Conservation (phyloP, 1,140 invertebrate species). For the Drepana arcuata region DNA sequence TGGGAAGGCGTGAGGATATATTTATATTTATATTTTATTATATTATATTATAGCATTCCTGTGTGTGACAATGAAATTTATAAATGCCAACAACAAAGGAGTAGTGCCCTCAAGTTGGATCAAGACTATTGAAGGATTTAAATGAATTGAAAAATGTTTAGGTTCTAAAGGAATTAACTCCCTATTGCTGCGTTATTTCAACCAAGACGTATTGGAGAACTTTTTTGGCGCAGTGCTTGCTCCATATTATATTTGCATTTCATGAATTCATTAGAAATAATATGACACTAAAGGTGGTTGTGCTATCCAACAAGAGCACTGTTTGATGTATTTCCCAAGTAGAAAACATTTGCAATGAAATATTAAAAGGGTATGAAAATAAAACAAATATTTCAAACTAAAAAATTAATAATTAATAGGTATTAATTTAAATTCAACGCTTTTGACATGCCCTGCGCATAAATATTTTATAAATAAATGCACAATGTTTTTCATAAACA, state of each 20-base stretch:
- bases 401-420: conserved; percentile 2
- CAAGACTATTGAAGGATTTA: conserved; percentile 26
- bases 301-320: conserved; percentile 11
- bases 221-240: conserved; percentile 18
- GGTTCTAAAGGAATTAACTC: no score
- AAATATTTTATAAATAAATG: conserved; percentile 10
- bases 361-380: conserved; percentile 4
- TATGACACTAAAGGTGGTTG: conserved; percentile 14
- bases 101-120: conserved; percentile 28
- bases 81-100: conserved; percentile 5
- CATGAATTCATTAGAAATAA: no score
- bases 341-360: conserved; percentile 14
- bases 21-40: no score
- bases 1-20: no score
- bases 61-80: conserved; percentile 22
- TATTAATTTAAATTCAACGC: conserved; percentile 12
- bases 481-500: conserved; percentile 11
- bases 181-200: conserved; percentile 20
- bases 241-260: conserved; percentile 11
- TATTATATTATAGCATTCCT: conserved; percentile 12
- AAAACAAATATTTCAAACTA: conserved; percentile 14
- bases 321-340: conserved; percentile 8
- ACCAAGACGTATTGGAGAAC: conserved; percentile 21
- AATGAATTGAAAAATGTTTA: no score
- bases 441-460: conserved; percentile 13